These are phyloP conservation scores for Cyclina sinensis DNA, from an alignment of 1,140 invertebrate species.

Conservation along the genomic window DNA sequence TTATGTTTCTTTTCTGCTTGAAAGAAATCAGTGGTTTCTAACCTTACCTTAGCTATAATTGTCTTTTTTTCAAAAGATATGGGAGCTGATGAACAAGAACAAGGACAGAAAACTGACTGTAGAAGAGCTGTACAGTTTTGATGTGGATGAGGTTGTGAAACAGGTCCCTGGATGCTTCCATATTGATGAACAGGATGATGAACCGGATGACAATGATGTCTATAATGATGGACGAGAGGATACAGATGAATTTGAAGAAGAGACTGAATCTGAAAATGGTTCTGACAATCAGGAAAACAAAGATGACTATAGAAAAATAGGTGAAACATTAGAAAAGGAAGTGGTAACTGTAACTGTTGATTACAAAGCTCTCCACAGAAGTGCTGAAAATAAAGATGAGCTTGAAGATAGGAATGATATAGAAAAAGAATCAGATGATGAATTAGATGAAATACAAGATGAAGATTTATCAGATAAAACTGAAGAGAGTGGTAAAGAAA, in stretches of 20 bases:
- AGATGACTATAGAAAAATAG: no score
- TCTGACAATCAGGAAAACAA: neutral
- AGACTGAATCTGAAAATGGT: neutral
- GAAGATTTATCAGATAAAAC: neutral
- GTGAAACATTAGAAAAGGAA: neutral
- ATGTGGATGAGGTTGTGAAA: constrained; percentile 68
- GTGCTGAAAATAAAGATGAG: neutral
- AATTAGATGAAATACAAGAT: neutral
- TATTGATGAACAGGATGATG: neutral
- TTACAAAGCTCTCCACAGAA: no score
- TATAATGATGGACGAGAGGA: neutral
- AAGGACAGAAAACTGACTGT: constrained; percentile 65
- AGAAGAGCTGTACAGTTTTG: constrained; percentile 72
- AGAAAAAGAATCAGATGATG: neutral
- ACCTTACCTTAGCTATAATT: no score
- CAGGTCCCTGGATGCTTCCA: constrained; percentile 61
- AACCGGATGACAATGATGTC: neutral
- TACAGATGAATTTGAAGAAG: neutral
- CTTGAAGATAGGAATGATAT: neutral
- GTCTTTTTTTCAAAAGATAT: constrained; percentile 64
- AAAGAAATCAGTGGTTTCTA: no score
- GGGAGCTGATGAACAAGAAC: constrained; percentile 65
- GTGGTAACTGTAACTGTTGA: no score
- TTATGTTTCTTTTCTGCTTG: no score
- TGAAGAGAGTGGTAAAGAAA: neutral